A percentile compares a stretch with the other conserved stretches of the same genome.
Evolutionary conservation across 2,113 vertebrate species (phyloP).

Genomic region (Zosterops japonicus): DNA sequence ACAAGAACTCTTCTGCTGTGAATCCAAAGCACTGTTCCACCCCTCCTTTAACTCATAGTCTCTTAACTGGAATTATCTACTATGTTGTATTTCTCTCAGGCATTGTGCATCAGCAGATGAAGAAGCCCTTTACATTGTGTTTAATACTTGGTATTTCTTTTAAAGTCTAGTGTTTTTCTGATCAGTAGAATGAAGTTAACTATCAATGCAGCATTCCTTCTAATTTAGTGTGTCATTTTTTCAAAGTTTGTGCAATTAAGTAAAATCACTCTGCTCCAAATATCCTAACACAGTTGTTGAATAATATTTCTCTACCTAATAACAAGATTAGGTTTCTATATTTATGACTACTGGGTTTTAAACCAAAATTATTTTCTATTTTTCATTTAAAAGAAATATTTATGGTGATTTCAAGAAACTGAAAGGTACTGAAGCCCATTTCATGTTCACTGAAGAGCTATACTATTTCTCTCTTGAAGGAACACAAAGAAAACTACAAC

Average conservation of each 20-base stretch:
- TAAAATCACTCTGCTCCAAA: background rate
- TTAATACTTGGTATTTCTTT: background rate
- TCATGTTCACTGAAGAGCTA: background rate
- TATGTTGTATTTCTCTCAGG: background rate
- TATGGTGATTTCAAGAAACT: background rate
- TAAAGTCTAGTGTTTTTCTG: background rate
- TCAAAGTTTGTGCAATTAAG: background rate
- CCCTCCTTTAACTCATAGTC: background rate
- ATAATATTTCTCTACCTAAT: background rate
- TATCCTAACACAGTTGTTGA: background rate
- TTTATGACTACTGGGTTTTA: background rate
- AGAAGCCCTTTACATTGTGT: background rate
- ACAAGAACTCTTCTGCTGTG: background rate
- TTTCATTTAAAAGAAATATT: background rate
- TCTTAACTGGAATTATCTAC: background rate
- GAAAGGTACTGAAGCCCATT: background rate
- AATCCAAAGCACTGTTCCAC: background rate
- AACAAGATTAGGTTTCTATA: background rate
- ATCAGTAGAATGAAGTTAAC: background rate
- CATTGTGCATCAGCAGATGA: background rate
- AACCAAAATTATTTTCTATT: background rate
- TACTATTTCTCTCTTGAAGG: background rate
- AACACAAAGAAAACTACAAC: background rate
- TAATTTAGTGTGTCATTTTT: background rate
- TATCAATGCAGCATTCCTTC: background rate